Base-by-base conservation (phyloP, 2,888 invertebrate species). In the Mellilla xanthometata region DNA sequence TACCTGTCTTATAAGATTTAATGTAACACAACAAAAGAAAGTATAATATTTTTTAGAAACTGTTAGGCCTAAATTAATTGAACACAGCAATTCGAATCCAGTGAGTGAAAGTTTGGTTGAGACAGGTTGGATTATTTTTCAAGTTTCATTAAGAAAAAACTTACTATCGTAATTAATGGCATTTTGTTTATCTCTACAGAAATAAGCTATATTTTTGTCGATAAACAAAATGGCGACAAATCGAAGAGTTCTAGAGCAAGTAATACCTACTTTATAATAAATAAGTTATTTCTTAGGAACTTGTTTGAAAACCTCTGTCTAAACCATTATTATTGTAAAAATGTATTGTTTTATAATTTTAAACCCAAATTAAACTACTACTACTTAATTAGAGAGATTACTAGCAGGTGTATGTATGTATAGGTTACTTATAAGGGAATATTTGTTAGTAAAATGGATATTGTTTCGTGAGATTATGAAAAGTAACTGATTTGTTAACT, bases 1-100 rank as follows among this genome's bases (percentile, higher is more conserved):
- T 84, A 83, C 81, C 82, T 82, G 82, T 82, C 72, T 72, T 68
- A 65, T 68, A 65, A 61, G 28, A 24, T 15, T n/a, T 35, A 22
- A 67, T 65, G 58, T 64, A 65, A 68, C 64, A 63, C 68, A 67
- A 63, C 42, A 60, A 60, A 56, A 52, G 52, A 59, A 24, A 24
- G 8, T 4, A 19, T 4, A 2, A 63, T 58, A 63, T 71, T 72
- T 70, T 75, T 63, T 73, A 65, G 65, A 61, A 62, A 66, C 60
- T 65, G 60, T 60, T 68, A 72, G 79, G 81, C 78, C 81, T 81
- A 81, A 75, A 31, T 12, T 26, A 11, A 24, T 9, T 27, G 22
- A 30, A 24, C 8, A 24, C 22, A 1, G 26, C 22, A 32, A 11
- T 27, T 28, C 12, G 19, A 22, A 27, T 30, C 35, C 49, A 43